These are phyloP conservation scores for Rhynchomys soricoides DNA, from an alignment of 2,113 vertebrate genomes.

Conservation along the genomic window DNA sequence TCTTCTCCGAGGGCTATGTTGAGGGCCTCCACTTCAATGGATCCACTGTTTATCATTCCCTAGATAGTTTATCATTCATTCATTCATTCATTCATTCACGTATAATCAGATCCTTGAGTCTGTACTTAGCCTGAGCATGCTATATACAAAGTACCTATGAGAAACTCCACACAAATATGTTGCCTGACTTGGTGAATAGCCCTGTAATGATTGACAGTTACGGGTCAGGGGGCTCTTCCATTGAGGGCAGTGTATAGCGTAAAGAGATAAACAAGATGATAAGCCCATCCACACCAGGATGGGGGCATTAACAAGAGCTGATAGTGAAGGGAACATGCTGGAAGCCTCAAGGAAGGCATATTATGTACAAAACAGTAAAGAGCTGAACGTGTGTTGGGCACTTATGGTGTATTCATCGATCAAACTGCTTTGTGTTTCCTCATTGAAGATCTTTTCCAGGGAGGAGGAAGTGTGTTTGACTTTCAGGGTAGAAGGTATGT, in stretches of 20 bases:
- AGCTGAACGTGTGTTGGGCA: rapidly evolving
- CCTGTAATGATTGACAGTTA: rapidly evolving
- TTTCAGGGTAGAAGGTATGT: neutral
- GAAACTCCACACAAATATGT: neutral
- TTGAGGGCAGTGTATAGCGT: neutral
- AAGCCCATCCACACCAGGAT: neutral
- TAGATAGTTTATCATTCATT: rapidly evolving
- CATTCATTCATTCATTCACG: neutral
- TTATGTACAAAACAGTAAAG: rapidly evolving
- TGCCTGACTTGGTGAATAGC: neutral
- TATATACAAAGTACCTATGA: rapidly evolving
- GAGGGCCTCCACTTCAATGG: rapidly evolving
- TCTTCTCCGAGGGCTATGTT: rapidly evolving
- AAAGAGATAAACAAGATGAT: neutral
- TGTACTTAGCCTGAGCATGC: too few species aligned
- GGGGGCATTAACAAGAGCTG: neutral
- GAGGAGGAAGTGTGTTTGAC: neutral
- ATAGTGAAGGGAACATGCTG: rapidly evolving
- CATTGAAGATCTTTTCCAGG: rapidly evolving
- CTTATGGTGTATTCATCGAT: rapidly evolving
- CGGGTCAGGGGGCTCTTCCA: neutral
- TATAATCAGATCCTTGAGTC: neutral
- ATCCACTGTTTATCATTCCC: rapidly evolving
- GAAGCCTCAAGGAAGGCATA: rapidly evolving
- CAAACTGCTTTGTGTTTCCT: neutral